Conservation (phyloP, 2,113 vertebrate species). For the Bombycilla garrulus region DNA sequence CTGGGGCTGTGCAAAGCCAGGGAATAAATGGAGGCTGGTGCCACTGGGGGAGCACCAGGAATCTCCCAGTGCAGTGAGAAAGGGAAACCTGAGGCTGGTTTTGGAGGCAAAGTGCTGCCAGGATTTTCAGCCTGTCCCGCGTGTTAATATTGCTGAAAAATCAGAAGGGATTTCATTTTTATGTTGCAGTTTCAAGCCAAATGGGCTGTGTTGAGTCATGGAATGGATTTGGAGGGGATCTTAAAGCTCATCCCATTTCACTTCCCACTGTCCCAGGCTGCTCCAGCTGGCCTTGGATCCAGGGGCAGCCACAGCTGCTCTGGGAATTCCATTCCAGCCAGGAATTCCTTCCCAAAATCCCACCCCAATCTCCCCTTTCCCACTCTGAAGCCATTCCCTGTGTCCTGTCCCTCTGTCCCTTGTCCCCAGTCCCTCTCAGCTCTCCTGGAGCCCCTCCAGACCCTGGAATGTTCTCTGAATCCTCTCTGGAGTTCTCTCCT, state of each 20-base stretch:
- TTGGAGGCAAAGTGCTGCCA: background rate
- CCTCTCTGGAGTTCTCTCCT: background rate
- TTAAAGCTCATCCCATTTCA: background rate
- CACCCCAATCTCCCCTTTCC: background rate
- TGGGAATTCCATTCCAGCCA: background rate
- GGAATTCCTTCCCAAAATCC: background rate
- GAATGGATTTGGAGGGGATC: background rate
- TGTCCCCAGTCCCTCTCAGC: background rate
- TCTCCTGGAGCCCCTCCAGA: background rate
- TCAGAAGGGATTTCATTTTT: background rate
- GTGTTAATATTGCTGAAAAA: background rate
- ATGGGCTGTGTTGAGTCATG: too few relatives aligned
- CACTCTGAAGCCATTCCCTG: background rate
- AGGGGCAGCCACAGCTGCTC: background rate
- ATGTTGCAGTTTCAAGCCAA: accelerated
- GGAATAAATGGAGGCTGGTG: background rate
- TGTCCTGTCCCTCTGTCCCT: background rate
- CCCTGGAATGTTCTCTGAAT: background rate
- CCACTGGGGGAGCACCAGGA: accelerated
- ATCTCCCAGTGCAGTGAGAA: accelerated
- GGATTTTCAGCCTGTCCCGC: background rate
- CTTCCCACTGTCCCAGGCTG: background rate
- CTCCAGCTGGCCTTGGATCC: background rate
- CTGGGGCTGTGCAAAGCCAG: accelerated
- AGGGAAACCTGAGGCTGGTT: background rate